These are phyloP conservation scores for Pteropus alecto DNA, from an alignment of 2,113 vertebrate genomes.

Conservation along the genomic window DNA sequence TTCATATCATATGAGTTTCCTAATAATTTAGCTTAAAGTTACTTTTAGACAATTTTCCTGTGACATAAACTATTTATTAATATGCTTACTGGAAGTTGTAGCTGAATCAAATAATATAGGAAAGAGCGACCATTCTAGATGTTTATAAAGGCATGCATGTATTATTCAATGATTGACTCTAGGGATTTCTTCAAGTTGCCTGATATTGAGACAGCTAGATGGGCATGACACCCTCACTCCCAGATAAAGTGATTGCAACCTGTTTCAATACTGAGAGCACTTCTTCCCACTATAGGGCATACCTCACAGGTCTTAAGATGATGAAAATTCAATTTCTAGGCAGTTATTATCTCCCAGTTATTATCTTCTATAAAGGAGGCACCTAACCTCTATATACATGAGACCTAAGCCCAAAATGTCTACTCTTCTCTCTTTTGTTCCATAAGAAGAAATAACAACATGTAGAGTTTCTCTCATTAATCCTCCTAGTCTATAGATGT, in stretches of 20 bases:
- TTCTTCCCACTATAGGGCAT: neutral
- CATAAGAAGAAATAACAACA: neutral
- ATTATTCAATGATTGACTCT: neutral
- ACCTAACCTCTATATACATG: neutral
- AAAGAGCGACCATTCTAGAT: neutral
- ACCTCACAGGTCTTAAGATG: neutral
- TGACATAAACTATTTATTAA: neutral
- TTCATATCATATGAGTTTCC: slow-evolving; percentile 12
- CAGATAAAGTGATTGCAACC: neutral
- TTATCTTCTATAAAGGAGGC: neutral
- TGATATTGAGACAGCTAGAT: neutral
- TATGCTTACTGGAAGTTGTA: neutral
- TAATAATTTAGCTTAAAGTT: slow-evolving; percentile 33
- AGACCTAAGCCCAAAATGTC: neutral
- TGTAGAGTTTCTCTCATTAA: neutral
- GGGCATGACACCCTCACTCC: neutral
- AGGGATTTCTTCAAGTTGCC: neutral
- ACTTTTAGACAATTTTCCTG: neutral
- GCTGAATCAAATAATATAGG: neutral
- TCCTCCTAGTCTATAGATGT: neutral
- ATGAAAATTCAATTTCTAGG: neutral
- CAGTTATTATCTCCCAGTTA: neutral
- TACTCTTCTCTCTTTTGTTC: neutral
- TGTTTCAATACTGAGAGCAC: neutral
- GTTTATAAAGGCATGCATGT: neutral